These are phyloP conservation scores for Bubo scandiacus DNA, from an alignment of 2,113 vertebrate genomes.

Conservation along the genomic window DNA sequence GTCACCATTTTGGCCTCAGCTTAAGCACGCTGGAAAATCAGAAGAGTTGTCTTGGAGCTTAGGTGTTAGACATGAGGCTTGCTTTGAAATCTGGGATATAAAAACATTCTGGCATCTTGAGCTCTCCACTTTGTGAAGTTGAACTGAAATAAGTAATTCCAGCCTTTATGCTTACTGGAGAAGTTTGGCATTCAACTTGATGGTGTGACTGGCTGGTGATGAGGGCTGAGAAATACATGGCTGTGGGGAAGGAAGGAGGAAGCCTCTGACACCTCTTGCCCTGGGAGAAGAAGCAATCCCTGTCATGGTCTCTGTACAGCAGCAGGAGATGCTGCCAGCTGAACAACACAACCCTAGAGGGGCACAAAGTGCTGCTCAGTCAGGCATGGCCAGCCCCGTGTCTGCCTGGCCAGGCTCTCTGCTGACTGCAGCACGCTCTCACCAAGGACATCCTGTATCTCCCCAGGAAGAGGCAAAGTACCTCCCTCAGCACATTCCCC, in stretches of 20 bases:
- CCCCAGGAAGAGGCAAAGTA: not conserved
- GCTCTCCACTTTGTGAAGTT: not conserved
- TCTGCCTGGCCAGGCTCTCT: constrained; percentile 19
- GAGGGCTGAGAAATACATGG: not conserved
- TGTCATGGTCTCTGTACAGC: not conserved
- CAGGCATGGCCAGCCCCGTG: constrained; percentile 14
- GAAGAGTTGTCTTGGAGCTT: not conserved
- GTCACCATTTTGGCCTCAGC: not conserved
- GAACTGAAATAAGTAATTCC: not conserved
- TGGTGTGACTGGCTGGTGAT: not conserved
- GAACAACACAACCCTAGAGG: constrained; percentile 47
- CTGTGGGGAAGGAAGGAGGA: not conserved
- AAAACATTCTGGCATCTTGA: not conserved
- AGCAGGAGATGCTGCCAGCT: constrained; percentile 52
- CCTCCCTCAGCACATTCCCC: not conserved
- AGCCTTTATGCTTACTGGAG: not conserved
- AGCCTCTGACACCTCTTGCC: not conserved
- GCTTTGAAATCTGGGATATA: not conserved
- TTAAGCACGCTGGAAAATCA: not conserved
- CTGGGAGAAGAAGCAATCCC: not conserved
- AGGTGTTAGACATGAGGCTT: not conserved
- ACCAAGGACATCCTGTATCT: constrained; percentile 41
- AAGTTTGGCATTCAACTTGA: not conserved
- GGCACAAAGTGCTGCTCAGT: constrained; percentile 35
- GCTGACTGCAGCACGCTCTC: constrained; percentile 34